Evolutionary conservation across 2,888 invertebrate genomes (phyloP).

Genomic region (Drosophila subsilvestris): DNA sequence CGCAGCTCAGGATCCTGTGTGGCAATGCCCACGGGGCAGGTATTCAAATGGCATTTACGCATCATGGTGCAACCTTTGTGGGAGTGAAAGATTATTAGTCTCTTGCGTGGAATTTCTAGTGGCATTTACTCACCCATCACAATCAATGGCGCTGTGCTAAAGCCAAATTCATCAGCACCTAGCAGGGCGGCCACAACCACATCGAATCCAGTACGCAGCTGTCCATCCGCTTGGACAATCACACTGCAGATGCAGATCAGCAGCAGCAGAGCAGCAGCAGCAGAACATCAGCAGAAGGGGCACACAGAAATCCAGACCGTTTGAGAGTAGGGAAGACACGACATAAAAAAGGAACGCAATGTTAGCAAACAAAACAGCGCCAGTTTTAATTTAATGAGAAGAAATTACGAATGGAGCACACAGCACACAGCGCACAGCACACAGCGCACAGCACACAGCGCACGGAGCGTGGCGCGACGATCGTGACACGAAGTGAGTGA

Average conservation of each 20-base stretch:
- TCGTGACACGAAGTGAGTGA: constrained; percentile 67
- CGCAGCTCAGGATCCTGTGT: constrained; percentile 98
- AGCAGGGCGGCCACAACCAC: constrained; percentile 97
- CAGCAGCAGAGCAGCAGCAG: not conserved
- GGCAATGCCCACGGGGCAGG: constrained; percentile 99
- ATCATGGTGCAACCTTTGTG: constrained; percentile 97
- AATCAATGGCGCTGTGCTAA: constrained; percentile 99
- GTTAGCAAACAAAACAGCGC: constrained; percentile 61
- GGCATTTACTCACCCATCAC: constrained; percentile 89
- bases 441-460: constrained; percentile 73
- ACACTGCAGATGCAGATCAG: constrained; percentile 86
- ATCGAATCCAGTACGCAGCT: constrained; percentile 97
- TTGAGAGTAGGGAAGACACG: constrained; percentile 61
- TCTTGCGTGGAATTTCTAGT: too few relatives aligned
- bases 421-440: constrained; percentile 67
- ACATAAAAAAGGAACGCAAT: constrained; percentile 75
- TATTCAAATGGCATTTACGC: constrained; percentile 99
- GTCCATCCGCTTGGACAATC: constrained; percentile 98
- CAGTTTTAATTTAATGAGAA: constrained; percentile 73
- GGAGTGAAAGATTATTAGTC: not conserved
- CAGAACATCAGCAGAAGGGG: too few relatives aligned
- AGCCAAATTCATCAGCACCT: constrained; percentile 99
- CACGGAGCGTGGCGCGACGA: constrained; percentile 64
- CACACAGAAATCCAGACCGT: constrained; percentile 22
- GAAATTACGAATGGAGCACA: constrained; percentile 84